A percentile compares a stretch with the other conserved stretches of the same genome.
Evolutionary conservation across 2,113 vertebrate genomes (phyloP).

Genomic region (Embiotoca jacksoni): DNA sequence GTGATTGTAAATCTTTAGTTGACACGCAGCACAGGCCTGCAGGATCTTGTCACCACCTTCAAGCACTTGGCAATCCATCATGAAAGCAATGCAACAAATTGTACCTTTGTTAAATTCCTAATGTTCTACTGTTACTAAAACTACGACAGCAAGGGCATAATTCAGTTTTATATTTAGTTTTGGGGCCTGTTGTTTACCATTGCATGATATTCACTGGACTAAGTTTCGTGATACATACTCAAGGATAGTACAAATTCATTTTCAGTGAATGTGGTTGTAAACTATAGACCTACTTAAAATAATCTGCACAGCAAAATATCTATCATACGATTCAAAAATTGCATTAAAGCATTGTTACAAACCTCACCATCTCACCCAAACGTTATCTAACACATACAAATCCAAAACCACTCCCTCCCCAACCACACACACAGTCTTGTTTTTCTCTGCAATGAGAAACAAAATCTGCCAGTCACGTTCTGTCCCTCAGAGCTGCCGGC

Average conservation of each 20-base stretch:
- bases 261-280: neutral
- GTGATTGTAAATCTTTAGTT: constrained; percentile 28
- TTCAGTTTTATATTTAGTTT: neutral
- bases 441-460: constrained; percentile 14
- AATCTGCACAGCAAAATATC: constrained; percentile 3
- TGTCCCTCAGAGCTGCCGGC: constrained; percentile 84
- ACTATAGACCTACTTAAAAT: constrained; percentile 4
- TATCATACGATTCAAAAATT: constrained; percentile 23
- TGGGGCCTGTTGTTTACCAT: neutral
- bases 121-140: neutral
- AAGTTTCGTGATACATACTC: neutral
- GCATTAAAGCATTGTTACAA: constrained; percentile 19
- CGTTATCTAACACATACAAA: constrained; percentile 8
- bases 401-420: constrained; percentile 12
- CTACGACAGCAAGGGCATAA: neutral
- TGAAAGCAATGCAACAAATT: constrained; percentile 11
- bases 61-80: constrained; percentile 4
- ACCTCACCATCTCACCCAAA: constrained; percentile 12
- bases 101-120: neutral
- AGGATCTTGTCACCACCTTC: neutral
- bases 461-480: constrained; percentile 24
- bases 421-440: neutral
- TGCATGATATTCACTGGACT: neutral
- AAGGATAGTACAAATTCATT: neutral
- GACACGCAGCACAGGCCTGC: constrained; percentile 22